These are phyloP conservation scores for Parazoanthus swiftii DNA, from an alignment of 92 coral and sea anemone species.

Conservation along the genomic window DNA sequence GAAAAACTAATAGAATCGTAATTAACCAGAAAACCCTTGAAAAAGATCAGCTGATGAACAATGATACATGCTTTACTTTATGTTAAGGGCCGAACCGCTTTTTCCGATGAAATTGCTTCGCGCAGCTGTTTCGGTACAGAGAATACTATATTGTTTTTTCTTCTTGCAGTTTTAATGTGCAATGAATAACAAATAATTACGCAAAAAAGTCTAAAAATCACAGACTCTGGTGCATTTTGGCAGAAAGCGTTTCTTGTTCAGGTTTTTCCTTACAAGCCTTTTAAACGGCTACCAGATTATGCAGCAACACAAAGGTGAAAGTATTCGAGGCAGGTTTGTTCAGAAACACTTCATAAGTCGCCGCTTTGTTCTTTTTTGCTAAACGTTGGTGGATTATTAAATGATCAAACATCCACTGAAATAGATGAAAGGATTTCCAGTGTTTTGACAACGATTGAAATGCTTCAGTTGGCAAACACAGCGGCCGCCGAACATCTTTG, in stretches of 20 bases:
- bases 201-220: background rate
- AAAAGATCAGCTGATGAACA: constrained; percentile 5
- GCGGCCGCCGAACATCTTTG: too few relatives aligned
- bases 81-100: background rate
- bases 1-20: constrained; percentile 6
- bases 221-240: background rate
- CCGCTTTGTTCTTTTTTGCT: background rate
- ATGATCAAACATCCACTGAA: too few relatives aligned
- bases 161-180: background rate
- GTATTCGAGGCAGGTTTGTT: background rate
- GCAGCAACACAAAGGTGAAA: background rate
- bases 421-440: too few relatives aligned
- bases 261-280: background rate
- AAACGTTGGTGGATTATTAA: background rate
- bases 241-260: background rate
- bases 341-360: background rate
- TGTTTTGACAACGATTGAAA: too few relatives aligned
- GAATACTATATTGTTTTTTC: too few relatives aligned
- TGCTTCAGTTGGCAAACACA: too few relatives aligned
- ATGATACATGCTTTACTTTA: background rate
- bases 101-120: background rate
- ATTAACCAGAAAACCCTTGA: background rate
- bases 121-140: background rate
- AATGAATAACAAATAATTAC: background rate
- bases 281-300: background rate